Percentiles rank a stretch among this genome's conserved stretches.
These are phyloP conservation scores for Menidia menidia DNA, from an alignment of 2,797 vertebrate genomes.

Conservation along the genomic window DNA sequence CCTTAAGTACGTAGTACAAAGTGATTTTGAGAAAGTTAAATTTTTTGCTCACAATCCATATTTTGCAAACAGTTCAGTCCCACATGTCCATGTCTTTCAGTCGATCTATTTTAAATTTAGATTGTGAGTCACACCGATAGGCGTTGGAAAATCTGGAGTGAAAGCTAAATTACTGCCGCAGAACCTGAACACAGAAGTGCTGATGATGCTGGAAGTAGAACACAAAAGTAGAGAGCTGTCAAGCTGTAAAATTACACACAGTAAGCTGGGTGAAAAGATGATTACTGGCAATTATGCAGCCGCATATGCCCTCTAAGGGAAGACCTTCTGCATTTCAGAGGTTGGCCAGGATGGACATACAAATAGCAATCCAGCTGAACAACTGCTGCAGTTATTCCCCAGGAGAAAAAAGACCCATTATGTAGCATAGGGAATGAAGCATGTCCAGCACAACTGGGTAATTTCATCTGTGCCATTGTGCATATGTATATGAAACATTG, in stretches of 20 bases:
- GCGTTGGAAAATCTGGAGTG: slow-evolving; percentile 58
- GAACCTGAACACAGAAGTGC: slow-evolving; percentile 68
- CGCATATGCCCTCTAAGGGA: slow-evolving; percentile 58
- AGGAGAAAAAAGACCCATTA: not conserved
- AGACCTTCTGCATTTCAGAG: slow-evolving; percentile 55
- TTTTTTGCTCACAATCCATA: not conserved
- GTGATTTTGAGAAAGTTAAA: not conserved
- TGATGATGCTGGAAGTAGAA: slow-evolving; percentile 69
- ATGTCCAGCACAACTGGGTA: not conserved
- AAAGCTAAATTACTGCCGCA: slow-evolving; percentile 69
- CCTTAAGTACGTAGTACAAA: not conserved
- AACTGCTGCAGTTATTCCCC: slow-evolving; percentile 14
- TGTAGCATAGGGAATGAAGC: slow-evolving; percentile 3
- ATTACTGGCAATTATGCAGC: slow-evolving; percentile 76
- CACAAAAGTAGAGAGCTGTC: slow-evolving; percentile 72
- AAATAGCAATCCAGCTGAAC: slow-evolving; percentile 22
- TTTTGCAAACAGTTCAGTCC: not conserved
- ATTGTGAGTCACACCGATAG: slow-evolving; percentile 57
- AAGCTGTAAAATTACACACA: slow-evolving; percentile 70
- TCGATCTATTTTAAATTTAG: slow-evolving; percentile 58
- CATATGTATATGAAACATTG: not conserved
- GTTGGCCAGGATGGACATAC: slow-evolving; percentile 38
- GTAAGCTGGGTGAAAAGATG: slow-evolving; percentile 66
- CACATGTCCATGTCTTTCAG: slow-evolving; percentile 31
- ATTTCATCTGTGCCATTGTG: slow-evolving; percentile 3